Evolutionary conservation across 1,140 invertebrate species (phyloP).

Genomic region (Rhagoletis zephyria): DNA sequence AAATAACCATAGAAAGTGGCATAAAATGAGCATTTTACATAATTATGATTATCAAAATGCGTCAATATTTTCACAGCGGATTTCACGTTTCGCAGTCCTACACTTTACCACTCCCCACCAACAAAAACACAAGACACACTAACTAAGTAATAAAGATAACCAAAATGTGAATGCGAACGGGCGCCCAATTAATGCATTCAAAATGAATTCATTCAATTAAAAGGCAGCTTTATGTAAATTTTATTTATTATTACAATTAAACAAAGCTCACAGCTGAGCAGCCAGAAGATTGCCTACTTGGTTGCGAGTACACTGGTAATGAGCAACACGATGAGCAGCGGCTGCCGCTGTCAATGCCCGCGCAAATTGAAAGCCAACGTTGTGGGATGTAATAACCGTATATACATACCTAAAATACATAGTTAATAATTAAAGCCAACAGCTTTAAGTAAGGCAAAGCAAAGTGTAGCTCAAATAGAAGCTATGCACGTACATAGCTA

Average conservation of each 20-base stretch:
- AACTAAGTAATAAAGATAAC: conserved; percentile 1
- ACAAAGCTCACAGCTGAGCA: conserved; percentile 24
- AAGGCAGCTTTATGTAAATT: conserved; percentile 50
- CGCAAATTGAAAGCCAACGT: conserved; percentile 24
- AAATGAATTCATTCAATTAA: conserved; percentile 50
- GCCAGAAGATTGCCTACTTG: conserved; percentile 11
- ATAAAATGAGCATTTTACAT: conserved; percentile 15
- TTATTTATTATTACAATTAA: conserved; percentile 51
- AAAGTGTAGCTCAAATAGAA: background rate
- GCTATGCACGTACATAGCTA: background rate
- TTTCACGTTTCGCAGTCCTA: too few species aligned
- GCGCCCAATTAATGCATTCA: conserved; percentile 45
- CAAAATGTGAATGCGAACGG: conserved; percentile 16
- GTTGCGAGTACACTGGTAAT: conserved; percentile 4
- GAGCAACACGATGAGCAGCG: background rate
- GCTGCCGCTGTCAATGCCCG: conserved; percentile 2
- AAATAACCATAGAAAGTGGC: conserved; percentile 35
- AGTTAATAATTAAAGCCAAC: conserved; percentile 26
- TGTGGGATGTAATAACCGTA: background rate
- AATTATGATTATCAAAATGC: conserved; percentile 30
- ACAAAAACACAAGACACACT: background rate
- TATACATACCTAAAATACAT: background rate
- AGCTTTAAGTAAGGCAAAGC: background rate
- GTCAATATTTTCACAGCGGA: conserved; percentile 1
- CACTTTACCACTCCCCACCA: background rate